Evolutionary conservation across 2,888 invertebrate species (phyloP).

Genomic region (Lingula anatina): DNA sequence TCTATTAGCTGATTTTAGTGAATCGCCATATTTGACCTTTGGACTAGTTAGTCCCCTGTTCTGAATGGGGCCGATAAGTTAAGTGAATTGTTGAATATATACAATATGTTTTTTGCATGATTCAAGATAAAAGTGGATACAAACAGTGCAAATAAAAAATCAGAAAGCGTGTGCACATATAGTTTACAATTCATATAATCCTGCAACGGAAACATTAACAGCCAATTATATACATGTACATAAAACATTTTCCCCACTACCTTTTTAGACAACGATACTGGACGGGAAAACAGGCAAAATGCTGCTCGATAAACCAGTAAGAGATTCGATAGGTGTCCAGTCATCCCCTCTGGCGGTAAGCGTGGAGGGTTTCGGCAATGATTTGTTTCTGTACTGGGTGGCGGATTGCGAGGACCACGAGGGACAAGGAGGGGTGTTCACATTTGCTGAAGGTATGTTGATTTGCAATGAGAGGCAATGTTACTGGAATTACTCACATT

Average conservation of each 20-base stretch:
- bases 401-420: slow-evolving; percentile 61
- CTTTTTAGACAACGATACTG: slow-evolving; percentile 56
- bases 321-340: slow-evolving; percentile 61
- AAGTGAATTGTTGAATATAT: too few relatives aligned
- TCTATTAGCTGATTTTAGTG: too few relatives aligned
- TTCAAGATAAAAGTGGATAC: too few relatives aligned
- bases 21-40: too few relatives aligned
- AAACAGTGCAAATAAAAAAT: too few relatives aligned
- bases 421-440: slow-evolving; percentile 47
- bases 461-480: background rate
- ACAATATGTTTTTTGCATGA: too few relatives aligned
- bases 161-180: too few relatives aligned
- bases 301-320: slow-evolving; percentile 59
- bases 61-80: too few relatives aligned
- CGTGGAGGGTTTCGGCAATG: slow-evolving; percentile 60
- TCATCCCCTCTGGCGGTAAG: slow-evolving; percentile 44
- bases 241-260: background rate
- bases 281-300: slow-evolving; percentile 63
- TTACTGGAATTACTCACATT: background rate
- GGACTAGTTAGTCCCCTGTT: too few relatives aligned
- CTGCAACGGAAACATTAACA: too few relatives aligned
- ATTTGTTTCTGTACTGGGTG: slow-evolving; percentile 74
- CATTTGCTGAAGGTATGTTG: slow-evolving; percentile 50
- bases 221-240: too few relatives aligned
- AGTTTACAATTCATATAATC: too few relatives aligned